Percentiles rank a stretch among this genome's conserved stretches.
phyloP scores from a whole-genome alignment of 2,888 invertebrate species.

The Brachylomia viminalis region DNA sequence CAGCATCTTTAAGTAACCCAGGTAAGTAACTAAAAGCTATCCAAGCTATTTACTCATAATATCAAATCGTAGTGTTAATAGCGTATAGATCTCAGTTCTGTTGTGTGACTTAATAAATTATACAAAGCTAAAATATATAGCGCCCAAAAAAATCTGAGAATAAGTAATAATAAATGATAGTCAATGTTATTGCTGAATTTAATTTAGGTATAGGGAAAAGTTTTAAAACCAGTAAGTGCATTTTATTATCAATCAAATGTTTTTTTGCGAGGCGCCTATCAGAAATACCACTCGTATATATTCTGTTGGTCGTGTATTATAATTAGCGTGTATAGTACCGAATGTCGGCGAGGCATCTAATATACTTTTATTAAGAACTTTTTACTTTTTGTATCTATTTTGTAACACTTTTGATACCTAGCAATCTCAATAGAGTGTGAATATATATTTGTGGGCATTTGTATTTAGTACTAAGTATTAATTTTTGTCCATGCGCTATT shows the following conservation, averaged over 20 bases:
- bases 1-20: background rate
- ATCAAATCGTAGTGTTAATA: background rate
- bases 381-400: background rate
- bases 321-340: background rate
- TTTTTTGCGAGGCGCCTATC: background rate
- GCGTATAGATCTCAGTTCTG: background rate
- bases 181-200: background rate
- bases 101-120: background rate
- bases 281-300: slow-evolving; percentile 1
- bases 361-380: background rate
- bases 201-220: background rate
- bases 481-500: background rate
- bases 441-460: too few species aligned
- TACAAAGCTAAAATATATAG: too few species aligned
- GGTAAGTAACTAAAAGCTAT: background rate
- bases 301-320: too few species aligned
- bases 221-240: background rate
- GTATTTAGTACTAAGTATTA: background rate
- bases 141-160: background rate
- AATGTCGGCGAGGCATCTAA: background rate
- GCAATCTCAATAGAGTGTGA: slow-evolving; percentile 21
- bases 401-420: slow-evolving; percentile 13
- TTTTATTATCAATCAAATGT: background rate
- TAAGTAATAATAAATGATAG: background rate
- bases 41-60: background rate